Conservation (phyloP, 2,113 vertebrate genomes). For the Lutjanus erythropterus region DNA sequence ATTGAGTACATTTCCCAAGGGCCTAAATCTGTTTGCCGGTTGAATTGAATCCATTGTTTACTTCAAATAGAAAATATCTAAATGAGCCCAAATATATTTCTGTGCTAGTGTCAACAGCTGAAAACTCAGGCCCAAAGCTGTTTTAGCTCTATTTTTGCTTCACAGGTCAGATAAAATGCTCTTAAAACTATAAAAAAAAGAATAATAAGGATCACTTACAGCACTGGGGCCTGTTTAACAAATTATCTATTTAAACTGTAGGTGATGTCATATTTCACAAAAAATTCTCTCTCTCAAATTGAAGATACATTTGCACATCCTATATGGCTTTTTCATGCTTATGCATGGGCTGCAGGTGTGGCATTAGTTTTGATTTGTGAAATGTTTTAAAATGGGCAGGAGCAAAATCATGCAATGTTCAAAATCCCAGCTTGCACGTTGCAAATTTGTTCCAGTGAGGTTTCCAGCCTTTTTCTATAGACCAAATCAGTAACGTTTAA, state of each 20-base stretch:
- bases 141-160: neutral
- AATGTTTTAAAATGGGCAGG: neutral
- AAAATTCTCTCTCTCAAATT: too few species aligned
- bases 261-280: neutral
- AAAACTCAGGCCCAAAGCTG: neutral
- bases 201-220: neutral
- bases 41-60: slow-evolving; percentile 27
- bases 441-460: neutral
- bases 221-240: neutral
- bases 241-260: too few species aligned
- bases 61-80: slow-evolving; percentile 8
- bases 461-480: too few species aligned
- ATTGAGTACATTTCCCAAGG: slow-evolving; percentile 24
- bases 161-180: neutral
- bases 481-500: too few species aligned
- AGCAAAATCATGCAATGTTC: neutral
- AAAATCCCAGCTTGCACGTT: neutral
- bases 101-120: neutral
- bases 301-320: neutral
- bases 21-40: neutral
- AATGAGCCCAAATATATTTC: neutral
- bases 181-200: neutral
- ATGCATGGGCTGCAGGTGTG: too few species aligned
- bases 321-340: neutral
- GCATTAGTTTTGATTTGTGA: neutral